Conservation (phyloP, 2,113 vertebrate species). For the Semicossyphus pulcher region DNA sequence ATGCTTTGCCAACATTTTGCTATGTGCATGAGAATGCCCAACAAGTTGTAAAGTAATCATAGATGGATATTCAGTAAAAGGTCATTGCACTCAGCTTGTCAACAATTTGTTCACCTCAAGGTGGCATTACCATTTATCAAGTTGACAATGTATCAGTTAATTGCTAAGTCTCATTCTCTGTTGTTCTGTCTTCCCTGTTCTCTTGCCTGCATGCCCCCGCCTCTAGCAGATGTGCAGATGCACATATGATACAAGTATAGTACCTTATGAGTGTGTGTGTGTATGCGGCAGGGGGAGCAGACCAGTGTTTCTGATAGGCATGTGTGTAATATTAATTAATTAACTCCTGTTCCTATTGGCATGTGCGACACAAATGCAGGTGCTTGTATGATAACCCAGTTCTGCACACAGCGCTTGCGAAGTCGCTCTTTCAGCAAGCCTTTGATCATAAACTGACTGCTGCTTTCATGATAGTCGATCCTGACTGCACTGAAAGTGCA, state of each 20-base stretch:
- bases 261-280: not conserved
- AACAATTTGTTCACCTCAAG: constrained; percentile 26
- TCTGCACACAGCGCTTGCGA: constrained; percentile 7
- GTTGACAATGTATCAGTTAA: constrained; percentile 33
- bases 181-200: not conserved
- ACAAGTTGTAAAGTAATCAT: not conserved
- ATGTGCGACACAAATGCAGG: constrained; percentile 25
- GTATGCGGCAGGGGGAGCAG: not conserved
- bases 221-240: not conserved
- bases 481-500: constrained; percentile 10
- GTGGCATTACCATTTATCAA: constrained; percentile 34
- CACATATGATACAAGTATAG: not conserved
- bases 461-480: constrained; percentile 24
- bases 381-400: constrained; percentile 7
- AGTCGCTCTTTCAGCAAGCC: constrained; percentile 18
- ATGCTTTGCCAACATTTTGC: no score
- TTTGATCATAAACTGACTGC: constrained; percentile 47
- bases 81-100: constrained; percentile 8
- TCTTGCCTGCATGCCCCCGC: no score
- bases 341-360: not conserved
- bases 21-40: not conserved
- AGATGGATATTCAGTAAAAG: not conserved
- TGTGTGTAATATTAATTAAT: not conserved
- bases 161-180: no score
- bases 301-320: not conserved